A percentile compares a stretch with the other conserved stretches of the same genome.
Conservation (phyloP, 2,113 vertebrate genomes). For the Rhinogobius similis region DNA sequence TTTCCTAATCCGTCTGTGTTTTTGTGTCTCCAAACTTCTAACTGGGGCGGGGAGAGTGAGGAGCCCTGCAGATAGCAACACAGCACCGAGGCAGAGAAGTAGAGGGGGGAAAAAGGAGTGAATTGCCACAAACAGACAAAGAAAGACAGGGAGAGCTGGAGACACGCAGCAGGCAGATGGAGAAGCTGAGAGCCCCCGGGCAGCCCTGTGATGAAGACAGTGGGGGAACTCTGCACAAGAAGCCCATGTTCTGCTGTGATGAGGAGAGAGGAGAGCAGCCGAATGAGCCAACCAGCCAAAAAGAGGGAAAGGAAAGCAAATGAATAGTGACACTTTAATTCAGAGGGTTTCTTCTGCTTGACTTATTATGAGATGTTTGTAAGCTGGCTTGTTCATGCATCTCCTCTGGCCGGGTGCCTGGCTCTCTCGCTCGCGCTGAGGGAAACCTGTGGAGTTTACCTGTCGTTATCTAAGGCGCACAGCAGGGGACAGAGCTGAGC, state of each 20-base stretch:
- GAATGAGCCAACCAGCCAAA: conserved; percentile 44
- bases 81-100: conserved; percentile 35
- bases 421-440: conserved; percentile 59
- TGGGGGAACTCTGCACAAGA: conserved; percentile 60
- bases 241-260: conserved; percentile 65
- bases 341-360: conserved; percentile 76
- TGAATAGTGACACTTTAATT: conserved; percentile 85
- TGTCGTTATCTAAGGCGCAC: conserved; percentile 70
- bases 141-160: conserved; percentile 54
- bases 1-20: conserved; percentile 36
- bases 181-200: conserved; percentile 68
- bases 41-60: conserved; percentile 18
- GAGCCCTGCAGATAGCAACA: conserved; percentile 45
- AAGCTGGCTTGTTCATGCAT: conserved; percentile 78
- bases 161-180: conserved; percentile 71
- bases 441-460: conserved; percentile 67
- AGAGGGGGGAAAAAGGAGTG: conserved; percentile 45
- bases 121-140: conserved; percentile 59
- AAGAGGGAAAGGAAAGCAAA: conserved; percentile 79
- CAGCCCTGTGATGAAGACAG: conserved; percentile 71
- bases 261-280: conserved; percentile 39
- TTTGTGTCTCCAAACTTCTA: conserved; percentile 30
- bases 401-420: conserved; percentile 69
- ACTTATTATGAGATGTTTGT: conserved; percentile 83
- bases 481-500: conserved; percentile 64